phyloP scores from a whole-genome alignment of 2,888 invertebrate species.

The Eristalis pertinax region DNA sequence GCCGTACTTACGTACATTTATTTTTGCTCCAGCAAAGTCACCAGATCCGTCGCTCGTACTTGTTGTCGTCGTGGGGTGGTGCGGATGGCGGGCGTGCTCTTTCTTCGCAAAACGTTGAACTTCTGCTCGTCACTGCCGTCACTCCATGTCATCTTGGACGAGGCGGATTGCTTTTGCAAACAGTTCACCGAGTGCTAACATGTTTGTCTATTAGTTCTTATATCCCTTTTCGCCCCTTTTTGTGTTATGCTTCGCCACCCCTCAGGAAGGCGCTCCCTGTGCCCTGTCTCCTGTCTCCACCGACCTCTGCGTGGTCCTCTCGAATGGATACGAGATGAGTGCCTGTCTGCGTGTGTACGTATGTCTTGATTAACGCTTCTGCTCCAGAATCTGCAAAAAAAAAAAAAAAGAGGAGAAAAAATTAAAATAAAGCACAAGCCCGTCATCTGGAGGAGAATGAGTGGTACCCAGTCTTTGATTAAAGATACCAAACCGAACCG shows the following conservation, averaged over 20 bases:
- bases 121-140: constrained; percentile 44
- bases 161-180: constrained; percentile 64
- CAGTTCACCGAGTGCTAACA: constrained; percentile 67
- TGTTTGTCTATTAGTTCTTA: constrained; percentile 70
- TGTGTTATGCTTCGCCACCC: constrained; percentile 18
- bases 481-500: constrained; percentile 18
- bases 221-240: constrained; percentile 16
- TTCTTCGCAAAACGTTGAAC: constrained; percentile 49
- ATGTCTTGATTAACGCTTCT: constrained; percentile 62
- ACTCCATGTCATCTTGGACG: constrained; percentile 57
- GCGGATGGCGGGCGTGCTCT: constrained; percentile 16
- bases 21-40: neutral
- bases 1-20: constrained; percentile 24
- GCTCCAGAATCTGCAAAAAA: constrained; percentile 56
- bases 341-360: neutral
- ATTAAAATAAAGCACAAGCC: constrained; percentile 47
- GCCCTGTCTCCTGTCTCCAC: no score
- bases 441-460: neutral
- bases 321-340: neutral
- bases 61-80: neutral
- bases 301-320: neutral
- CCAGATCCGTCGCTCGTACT: neutral
- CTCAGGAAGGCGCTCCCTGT: constrained; percentile 3
- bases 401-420: constrained; percentile 20
- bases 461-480: constrained; percentile 39